A percentile compares a stretch with the other conserved stretches of the same genome.
Conservation (phyloP, 2,888 invertebrate species). For the Ormyrus pomaceus region DNA sequence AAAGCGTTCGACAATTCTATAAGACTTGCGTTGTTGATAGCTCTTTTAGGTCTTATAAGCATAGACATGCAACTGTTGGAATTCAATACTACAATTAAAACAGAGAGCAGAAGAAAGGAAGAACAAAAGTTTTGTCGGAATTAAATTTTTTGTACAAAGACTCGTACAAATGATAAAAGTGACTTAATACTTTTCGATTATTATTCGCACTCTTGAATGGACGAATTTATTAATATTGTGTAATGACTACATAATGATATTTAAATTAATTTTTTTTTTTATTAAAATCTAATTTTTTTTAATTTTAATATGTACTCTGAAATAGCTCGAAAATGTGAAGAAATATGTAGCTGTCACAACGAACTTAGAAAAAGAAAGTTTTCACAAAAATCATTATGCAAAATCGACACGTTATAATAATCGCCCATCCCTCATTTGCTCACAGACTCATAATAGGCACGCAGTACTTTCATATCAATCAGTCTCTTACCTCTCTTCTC, state of each 20-base stretch:
- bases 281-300: no score
- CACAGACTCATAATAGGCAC: neutral
- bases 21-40: conserved; percentile 37
- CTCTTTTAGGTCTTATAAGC: conserved; percentile 39
- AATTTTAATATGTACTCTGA: no score
- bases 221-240: conserved; percentile 12
- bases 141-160: conserved; percentile 21
- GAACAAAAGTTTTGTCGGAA: conserved; percentile 30
- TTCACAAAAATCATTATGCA: conserved; percentile 4
- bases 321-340: no score
- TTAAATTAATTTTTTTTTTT: neutral
- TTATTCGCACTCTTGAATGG: neutral
- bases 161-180: neutral
- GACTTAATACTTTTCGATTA: no score
- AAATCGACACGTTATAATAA: neutral
- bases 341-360: no score
- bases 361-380: no score
- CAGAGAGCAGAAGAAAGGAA: conserved; percentile 34
- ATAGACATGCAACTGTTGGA: conserved; percentile 49
- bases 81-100: conserved; percentile 43
- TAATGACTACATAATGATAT: neutral
- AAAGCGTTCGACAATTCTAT: conserved; percentile 25
- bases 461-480: neutral
- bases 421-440: neutral
- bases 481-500: conserved; percentile 84